These are phyloP conservation scores for Muscicapa adusta DNA, from an alignment of 2,113 vertebrate genomes.

Conservation along the genomic window DNA sequence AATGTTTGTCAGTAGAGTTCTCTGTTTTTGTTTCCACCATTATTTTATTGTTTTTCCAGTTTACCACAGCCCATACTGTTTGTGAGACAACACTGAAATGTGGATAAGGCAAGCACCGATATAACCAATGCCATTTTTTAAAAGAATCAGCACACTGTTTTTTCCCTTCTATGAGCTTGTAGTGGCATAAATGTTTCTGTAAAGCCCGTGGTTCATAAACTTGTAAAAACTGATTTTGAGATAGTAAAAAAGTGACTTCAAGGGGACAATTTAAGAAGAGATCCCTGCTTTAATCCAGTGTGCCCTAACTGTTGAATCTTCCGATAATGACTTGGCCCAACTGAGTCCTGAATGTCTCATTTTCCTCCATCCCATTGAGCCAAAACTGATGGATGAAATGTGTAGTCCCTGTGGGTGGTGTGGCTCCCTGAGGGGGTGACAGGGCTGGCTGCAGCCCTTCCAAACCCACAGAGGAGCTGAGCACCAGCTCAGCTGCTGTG, in stretches of 20 bases:
- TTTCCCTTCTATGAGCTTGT: not conserved
- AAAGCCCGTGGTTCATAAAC: not conserved
- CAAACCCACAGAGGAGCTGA: accelerated
- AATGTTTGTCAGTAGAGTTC: not conserved
- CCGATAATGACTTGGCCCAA: not conserved
- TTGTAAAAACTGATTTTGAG: not conserved
- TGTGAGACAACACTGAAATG: not conserved
- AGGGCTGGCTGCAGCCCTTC: not conserved
- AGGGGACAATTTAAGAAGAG: not conserved
- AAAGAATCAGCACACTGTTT: not conserved
- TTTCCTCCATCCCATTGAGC: not conserved
- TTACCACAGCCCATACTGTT: not conserved
- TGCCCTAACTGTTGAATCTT: not conserved
- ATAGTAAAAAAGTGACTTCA: not conserved
- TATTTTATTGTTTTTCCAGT: not conserved
- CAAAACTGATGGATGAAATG: not conserved
- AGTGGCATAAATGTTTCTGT: not conserved
- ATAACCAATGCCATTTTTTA: not conserved
- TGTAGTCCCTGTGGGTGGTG: not conserved
- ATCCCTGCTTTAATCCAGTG: not conserved
- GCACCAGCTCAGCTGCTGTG: not conserved
- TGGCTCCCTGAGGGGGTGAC: not conserved
- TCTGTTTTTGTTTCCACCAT: not conserved
- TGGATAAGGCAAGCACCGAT: not conserved
- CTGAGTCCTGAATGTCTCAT: not conserved